phyloP scores from a whole-genome alignment of 2,797 vertebrate genomes.

The Trachurus trachurus region DNA sequence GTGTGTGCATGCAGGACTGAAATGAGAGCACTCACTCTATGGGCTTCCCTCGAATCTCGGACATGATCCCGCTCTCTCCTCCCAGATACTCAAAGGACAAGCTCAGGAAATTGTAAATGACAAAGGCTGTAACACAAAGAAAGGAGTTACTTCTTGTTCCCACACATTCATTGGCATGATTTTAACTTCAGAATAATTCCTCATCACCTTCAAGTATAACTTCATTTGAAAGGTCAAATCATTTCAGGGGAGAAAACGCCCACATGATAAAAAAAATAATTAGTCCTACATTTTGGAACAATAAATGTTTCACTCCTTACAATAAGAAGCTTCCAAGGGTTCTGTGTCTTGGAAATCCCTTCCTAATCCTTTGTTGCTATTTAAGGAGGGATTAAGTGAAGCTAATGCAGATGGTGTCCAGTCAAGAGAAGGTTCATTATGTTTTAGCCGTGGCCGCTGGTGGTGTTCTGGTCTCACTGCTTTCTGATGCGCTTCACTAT shows the following conservation, averaged over 20 bases:
- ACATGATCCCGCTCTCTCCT: constrained; percentile 97
- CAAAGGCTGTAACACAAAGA: constrained; percentile 90
- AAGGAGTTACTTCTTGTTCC: constrained; percentile 5
- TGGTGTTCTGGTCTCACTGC: constrained; percentile 51
- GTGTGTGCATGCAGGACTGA: not conserved
- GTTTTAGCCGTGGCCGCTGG: constrained; percentile 63
- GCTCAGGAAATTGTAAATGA: constrained; percentile 98
- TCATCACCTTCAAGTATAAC: constrained; percentile 46
- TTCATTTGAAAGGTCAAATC: constrained; percentile 59
- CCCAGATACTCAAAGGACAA: constrained; percentile 98
- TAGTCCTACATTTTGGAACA: constrained; percentile 74
- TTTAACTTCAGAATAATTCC: constrained; percentile 30
- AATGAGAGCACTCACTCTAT: constrained; percentile 87
- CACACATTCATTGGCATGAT: not conserved
- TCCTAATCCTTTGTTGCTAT: constrained; percentile 84
- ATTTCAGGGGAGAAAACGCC: constrained; percentile 44
- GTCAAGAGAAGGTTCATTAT: constrained; percentile 77
- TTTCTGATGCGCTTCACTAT: constrained; percentile 62
- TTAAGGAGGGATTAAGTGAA: constrained; percentile 85
- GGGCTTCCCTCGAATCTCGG: constrained; percentile 96
- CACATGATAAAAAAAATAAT: constrained; percentile 72
- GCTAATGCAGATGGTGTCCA: constrained; percentile 81
- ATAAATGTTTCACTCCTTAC: constrained; percentile 73
- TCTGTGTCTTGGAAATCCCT: constrained; percentile 82
- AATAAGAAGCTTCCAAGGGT: constrained; percentile 77